Conservation (phyloP, 2,113 vertebrate genomes). For the Phycodurus eques region DNA sequence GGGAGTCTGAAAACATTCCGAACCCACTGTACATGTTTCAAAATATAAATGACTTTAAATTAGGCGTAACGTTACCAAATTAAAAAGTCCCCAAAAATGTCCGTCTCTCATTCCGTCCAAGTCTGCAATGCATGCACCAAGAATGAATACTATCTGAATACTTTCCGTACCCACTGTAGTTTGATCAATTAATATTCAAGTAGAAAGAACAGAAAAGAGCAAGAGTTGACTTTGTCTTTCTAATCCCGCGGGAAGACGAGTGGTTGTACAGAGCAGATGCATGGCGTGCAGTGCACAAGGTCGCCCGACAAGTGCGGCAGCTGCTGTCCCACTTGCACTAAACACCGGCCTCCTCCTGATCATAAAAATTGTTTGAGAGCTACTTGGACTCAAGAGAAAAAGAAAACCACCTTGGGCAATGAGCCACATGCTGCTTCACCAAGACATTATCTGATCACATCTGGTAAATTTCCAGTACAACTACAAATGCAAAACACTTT, state of each 20-base stretch:
- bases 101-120: too few relatives aligned
- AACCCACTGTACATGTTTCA: too few relatives aligned
- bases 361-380: neutral
- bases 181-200: too few relatives aligned
- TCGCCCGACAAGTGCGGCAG: neutral
- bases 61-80: too few relatives aligned
- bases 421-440: neutral
- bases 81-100: too few relatives aligned
- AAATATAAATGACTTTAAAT: too few relatives aligned
- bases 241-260: neutral
- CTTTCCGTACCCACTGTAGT: too few relatives aligned
- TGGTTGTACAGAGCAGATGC: neutral
- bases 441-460: neutral
- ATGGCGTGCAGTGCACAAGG: neutral
- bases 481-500: too few relatives aligned
- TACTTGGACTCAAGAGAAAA: neutral
- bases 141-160: too few relatives aligned
- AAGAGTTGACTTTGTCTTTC: neutral
- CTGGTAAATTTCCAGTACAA: neutral
- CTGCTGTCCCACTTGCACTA: neutral
- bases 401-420: neutral
- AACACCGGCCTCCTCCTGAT: neutral
- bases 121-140: too few relatives aligned
- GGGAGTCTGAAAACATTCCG: too few relatives aligned
- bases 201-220: neutral